A percentile compares a stretch with the other conserved stretches of the same genome.
These are phyloP conservation scores for Drosophila nigricruria DNA, from an alignment of 2,888 invertebrate species.

Conservation along the genomic window DNA sequence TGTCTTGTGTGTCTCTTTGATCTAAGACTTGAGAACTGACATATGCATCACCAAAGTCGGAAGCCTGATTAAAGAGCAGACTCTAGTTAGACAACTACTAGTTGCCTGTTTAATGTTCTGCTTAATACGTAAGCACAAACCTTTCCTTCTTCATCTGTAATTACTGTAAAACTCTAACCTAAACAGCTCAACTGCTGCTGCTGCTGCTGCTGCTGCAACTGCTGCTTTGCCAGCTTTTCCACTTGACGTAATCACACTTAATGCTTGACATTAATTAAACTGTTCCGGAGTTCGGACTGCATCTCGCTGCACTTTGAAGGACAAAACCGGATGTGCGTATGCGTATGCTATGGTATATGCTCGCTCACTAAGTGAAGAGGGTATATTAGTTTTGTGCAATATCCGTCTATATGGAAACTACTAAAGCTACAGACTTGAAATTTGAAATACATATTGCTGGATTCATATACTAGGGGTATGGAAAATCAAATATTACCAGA, in stretches of 20 bases:
- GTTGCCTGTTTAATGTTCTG: background rate
- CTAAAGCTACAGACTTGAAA: no score
- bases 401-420: background rate
- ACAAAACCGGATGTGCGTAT: slow-evolving; percentile 8
- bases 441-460: no score
- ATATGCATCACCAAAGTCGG: background rate
- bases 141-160: slow-evolving; percentile 4
- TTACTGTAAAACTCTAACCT: slow-evolving; percentile 20
- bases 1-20: background rate
- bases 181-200: slow-evolving; percentile 9
- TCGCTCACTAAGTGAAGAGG: background rate
- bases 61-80: slow-evolving; percentile 9
- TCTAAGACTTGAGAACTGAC: background rate
- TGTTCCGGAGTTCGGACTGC: slow-evolving; percentile 24
- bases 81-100: background rate
- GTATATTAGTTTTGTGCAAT: background rate
- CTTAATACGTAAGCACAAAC: slow-evolving; percentile 20
- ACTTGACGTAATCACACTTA: slow-evolving; percentile 51
- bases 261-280: slow-evolving; percentile 62
- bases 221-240: slow-evolving; percentile 11
- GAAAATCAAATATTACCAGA: no score
- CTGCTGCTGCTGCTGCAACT: background rate
- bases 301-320: slow-evolving; percentile 16
- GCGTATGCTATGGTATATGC: background rate
- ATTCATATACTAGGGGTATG: no score